Evolutionary conservation across 2,113 vertebrate species (phyloP).

Genomic region (Numenius arquata): DNA sequence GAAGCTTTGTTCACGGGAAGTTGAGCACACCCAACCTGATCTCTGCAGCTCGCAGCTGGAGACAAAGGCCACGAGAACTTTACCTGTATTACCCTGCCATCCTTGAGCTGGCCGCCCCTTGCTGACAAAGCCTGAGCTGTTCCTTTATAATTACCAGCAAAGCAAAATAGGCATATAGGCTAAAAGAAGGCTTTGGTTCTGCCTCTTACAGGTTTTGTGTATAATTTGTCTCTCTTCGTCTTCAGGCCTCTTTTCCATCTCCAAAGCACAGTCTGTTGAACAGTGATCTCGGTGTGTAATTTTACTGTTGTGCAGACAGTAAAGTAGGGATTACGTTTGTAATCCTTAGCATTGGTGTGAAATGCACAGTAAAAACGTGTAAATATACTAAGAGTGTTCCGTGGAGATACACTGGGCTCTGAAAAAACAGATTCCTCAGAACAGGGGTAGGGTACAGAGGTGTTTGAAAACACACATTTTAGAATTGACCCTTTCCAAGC

Average conservation of each 20-base stretch:
- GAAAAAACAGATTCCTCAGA: background rate
- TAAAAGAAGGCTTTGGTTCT: slow-evolving; percentile 26
- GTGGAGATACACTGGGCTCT: background rate
- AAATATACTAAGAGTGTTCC: background rate
- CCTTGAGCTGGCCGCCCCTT: background rate
- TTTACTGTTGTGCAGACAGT: background rate
- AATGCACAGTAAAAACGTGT: background rate
- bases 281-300: background rate
- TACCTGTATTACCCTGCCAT: background rate
- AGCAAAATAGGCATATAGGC: slow-evolving; percentile 26
- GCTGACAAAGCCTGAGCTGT: background rate
- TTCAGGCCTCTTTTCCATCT: background rate
- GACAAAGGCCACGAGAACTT: background rate
- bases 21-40: background rate
- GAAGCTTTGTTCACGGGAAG: background rate
- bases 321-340: background rate
- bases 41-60: background rate
- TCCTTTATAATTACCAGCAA: slow-evolving; percentile 39
- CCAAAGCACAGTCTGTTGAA: slow-evolving; percentile 21
- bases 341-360: background rate
- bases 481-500: background rate
- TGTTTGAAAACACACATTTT: background rate
- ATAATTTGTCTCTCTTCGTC: slow-evolving; percentile 28
- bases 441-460: background rate
- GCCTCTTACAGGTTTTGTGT: background rate